These are phyloP conservation scores for Apostichopus leukothele DNA, from an alignment of 53 echinoderm and acorn worm genomes.

Conservation along the genomic window DNA sequence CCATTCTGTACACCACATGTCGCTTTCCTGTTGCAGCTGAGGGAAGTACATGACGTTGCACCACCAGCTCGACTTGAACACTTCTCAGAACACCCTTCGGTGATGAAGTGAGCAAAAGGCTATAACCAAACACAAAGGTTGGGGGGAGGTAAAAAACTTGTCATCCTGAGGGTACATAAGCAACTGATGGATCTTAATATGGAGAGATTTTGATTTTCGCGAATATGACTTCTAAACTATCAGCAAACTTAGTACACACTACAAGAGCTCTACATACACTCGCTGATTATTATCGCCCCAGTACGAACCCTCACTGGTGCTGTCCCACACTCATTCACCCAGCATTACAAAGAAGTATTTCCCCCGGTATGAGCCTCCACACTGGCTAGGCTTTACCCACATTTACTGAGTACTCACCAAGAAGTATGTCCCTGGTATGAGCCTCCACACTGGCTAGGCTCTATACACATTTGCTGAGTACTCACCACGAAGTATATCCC, in stretches of 20 bases:
- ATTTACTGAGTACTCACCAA: neutral
- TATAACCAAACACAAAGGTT: neutral
- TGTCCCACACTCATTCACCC: neutral
- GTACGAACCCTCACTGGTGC: neutral
- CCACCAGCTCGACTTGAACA: constrained; percentile 45
- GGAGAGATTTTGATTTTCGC: too few species aligned
- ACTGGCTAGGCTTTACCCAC: constrained; percentile 1
- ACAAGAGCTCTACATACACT: neutral
- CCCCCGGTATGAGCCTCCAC: constrained; percentile 38
- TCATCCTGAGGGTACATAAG: too few species aligned
- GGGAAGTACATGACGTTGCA: neutral
- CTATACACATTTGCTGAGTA: too few species aligned
- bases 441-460: too few species aligned
- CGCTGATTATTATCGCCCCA: constrained; percentile 6
- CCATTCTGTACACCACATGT: constrained; percentile 38
- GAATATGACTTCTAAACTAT: too few species aligned
- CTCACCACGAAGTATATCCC: neutral
- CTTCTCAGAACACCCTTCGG: constrained; percentile 30
- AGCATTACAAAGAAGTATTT: constrained; percentile 13
- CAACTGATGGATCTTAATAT: too few species aligned
- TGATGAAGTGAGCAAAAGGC: constrained; percentile 51
- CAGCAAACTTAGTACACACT: neutral
- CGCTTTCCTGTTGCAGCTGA: constrained; percentile 46
- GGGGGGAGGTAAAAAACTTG: too few species aligned
- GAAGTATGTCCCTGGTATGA: too few species aligned